Percentiles rank a stretch among this genome's conserved stretches.
These are phyloP conservation scores for Petrocephalus schoutedeni DNA, from an alignment of 2,797 vertebrate genomes.

Conservation along the genomic window DNA sequence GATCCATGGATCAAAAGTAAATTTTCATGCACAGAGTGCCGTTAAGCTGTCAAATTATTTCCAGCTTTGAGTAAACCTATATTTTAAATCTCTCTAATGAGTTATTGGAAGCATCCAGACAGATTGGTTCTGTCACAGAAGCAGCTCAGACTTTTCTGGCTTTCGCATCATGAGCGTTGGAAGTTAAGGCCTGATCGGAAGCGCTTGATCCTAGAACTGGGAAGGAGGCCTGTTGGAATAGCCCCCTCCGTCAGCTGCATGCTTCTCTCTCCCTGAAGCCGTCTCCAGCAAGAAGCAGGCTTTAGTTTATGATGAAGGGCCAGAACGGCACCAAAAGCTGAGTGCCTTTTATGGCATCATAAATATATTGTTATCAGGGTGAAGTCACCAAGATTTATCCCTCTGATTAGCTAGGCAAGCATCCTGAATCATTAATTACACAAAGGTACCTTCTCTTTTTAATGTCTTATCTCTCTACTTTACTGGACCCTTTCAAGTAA, in stretches of 20 bases:
- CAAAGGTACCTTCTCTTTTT: conserved; percentile 45
- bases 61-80: background rate
- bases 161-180: background rate
- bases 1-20: background rate
- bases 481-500: conserved; percentile 52
- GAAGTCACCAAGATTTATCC: conserved; percentile 67
- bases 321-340: conserved; percentile 46
- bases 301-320: conserved; percentile 48
- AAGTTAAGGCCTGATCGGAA: background rate
- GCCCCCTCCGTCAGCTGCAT: background rate
- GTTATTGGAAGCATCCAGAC: background rate
- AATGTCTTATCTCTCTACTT: conserved; percentile 48
- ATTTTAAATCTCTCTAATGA: conserved; percentile 11
- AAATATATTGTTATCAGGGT: conserved; percentile 71
- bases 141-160: background rate
- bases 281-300: conserved; percentile 28
- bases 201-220: background rate
- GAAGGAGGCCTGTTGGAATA: background rate
- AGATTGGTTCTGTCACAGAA: background rate
- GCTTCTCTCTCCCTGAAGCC: background rate
- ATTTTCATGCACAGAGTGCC: background rate
- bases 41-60: conserved; percentile 19
- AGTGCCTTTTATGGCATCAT: conserved; percentile 58
- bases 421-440: conserved; percentile 67
- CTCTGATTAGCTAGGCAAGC: conserved; percentile 58